Evolutionary conservation across 1,140 invertebrate genomes (phyloP).

Genomic region (Cecropterus lyciades): DNA sequence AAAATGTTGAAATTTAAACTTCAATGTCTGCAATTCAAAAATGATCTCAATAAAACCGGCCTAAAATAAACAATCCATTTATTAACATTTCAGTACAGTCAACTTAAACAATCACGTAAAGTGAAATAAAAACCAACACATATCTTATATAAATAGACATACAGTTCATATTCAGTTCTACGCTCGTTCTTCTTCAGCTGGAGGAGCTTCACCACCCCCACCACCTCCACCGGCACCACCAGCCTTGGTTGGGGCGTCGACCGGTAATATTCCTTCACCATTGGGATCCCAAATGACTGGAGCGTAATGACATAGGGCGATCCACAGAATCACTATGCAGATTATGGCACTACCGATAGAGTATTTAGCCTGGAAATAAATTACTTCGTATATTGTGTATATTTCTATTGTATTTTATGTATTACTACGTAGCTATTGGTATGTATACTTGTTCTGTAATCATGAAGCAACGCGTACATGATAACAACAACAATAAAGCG

Average conservation of each 20-base stretch:
- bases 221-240: neutral
- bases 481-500: no score
- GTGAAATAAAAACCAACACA: slow-evolving; percentile 25
- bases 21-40: no score
- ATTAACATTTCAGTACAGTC: slow-evolving; percentile 26
- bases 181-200: neutral
- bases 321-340: slow-evolving; percentile 50
- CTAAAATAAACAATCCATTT: slow-evolving; percentile 19
- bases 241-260: slow-evolving; percentile 1
- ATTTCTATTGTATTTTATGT: no score
- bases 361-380: slow-evolving; percentile 50
- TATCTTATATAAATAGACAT: slow-evolving; percentile 20
- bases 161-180: slow-evolving; percentile 3
- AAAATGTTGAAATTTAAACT: no score
- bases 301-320: slow-evolving; percentile 47
- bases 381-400: no score
- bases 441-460: no score
- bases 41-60: no score
- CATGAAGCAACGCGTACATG: no score
- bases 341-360: slow-evolving; percentile 46
- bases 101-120: slow-evolving; percentile 18
- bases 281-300: slow-evolving; percentile 49
- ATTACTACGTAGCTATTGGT: no score
- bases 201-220: neutral
- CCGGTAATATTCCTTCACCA: slow-evolving; percentile 37